Conservation (phyloP, 2,888 invertebrate genomes). For the Caenorhabditis auriculariae region DNA sequence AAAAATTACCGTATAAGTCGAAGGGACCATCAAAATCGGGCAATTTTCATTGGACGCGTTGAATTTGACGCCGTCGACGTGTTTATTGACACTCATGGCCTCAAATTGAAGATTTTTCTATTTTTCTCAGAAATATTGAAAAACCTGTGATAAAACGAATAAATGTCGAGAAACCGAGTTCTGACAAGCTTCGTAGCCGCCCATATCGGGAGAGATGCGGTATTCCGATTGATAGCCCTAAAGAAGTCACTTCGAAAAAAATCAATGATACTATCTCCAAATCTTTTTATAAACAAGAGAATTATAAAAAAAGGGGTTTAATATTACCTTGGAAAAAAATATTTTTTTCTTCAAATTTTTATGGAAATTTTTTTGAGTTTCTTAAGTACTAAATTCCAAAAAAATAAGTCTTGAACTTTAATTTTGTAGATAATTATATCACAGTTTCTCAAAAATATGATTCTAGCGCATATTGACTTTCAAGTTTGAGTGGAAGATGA, state of each 20-base stretch:
- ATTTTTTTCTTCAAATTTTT: not conserved
- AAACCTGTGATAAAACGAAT: constrained; percentile 36
- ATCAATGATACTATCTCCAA: too few species aligned
- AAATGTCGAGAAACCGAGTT: constrained; percentile 47
- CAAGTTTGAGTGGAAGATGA: too few species aligned
- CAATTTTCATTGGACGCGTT: constrained; percentile 44
- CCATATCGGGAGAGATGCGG: constrained; percentile 57
- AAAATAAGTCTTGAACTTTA: too few species aligned
- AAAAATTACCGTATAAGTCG: constrained; percentile 34
- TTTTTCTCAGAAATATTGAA: not conserved
- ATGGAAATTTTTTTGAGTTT: not conserved
- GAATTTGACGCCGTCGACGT: constrained; percentile 20
- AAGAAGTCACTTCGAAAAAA: too few species aligned
- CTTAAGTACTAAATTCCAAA: too few species aligned
- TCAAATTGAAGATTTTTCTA: not conserved
- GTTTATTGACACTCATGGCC: constrained; percentile 21
- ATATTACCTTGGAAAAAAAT: constrained; percentile 4
- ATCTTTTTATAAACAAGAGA: not conserved
- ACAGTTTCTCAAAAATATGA: too few species aligned
- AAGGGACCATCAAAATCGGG: constrained; percentile 48
- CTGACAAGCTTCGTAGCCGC: constrained; percentile 56
- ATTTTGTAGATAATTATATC: too few species aligned
- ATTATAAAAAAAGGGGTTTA: not conserved
- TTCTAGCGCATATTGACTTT: too few species aligned
- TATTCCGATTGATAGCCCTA: constrained; percentile 59